These are phyloP conservation scores for Cacoxenus indagator DNA, from an alignment of 2,888 invertebrate genomes.

Conservation along the genomic window DNA sequence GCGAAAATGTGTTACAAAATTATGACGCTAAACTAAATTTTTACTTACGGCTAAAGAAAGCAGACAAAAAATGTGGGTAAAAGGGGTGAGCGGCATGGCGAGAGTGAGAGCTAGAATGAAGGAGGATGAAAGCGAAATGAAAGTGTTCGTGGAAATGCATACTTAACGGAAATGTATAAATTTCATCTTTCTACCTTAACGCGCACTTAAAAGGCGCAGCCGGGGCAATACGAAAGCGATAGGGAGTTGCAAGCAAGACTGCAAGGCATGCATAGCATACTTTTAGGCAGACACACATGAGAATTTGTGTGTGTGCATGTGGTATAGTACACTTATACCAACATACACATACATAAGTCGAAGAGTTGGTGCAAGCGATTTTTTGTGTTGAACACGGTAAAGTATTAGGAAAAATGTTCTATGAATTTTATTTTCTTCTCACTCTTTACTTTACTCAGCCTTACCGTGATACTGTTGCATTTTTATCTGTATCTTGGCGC, in stretches of 20 bases:
- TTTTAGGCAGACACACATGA: neutral
- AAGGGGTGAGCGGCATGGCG: neutral
- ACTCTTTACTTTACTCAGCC: slow-evolving; percentile 25
- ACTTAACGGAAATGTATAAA: slow-evolving; percentile 64
- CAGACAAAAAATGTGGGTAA: slow-evolving; percentile 18
- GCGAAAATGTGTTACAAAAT: slow-evolving; percentile 50
- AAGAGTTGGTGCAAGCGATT: too few relatives aligned
- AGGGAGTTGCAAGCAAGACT: neutral
- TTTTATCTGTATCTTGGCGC: neutral
- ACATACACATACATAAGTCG: too few relatives aligned
- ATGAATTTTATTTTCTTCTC: slow-evolving; percentile 3
- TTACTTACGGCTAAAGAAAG: neutral
- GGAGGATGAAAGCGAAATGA: slow-evolving; percentile 35
- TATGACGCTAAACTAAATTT: slow-evolving; percentile 11
- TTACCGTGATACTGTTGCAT: slow-evolving; percentile 41
- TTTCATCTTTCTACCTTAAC: slow-evolving; percentile 55
- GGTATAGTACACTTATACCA: too few relatives aligned
- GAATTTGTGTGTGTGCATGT: neutral
- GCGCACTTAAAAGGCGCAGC: slow-evolving; percentile 29
- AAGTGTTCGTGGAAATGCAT: slow-evolving; percentile 36
- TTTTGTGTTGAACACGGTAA: too few relatives aligned
- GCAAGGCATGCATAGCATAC: neutral
- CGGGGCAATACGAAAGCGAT: neutral
- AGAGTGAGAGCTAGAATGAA: neutral
- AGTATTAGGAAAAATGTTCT: too few relatives aligned